Evolutionary conservation across 2,797 vertebrate species (phyloP).

Genomic region (Fratercula arctica): DNA sequence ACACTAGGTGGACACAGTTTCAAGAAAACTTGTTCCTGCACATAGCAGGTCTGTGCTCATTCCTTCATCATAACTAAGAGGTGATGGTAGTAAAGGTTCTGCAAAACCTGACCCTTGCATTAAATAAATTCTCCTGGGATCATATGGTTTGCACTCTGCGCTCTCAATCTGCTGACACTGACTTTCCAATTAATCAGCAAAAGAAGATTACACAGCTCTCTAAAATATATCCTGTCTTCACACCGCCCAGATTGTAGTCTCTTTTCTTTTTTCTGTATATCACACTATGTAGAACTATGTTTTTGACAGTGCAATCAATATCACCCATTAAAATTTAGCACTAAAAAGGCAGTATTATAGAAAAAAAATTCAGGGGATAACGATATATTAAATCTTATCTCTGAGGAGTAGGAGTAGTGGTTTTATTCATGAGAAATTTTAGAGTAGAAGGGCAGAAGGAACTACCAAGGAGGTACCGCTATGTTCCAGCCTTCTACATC

Average conservation of each 20-base stretch:
- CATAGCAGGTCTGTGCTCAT: not conserved
- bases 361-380: not conserved
- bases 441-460: not conserved
- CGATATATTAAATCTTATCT: not conserved
- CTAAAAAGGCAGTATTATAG: not conserved
- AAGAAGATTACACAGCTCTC: not conserved
- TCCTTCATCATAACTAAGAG: not conserved
- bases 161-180: not conserved
- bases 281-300: not conserved
- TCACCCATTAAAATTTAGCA: not conserved
- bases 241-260: not conserved
- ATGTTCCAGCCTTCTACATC: not conserved
- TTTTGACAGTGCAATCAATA: conserved; percentile 23
- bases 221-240: not conserved
- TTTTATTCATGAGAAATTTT: not conserved
- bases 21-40: not conserved
- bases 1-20: not conserved
- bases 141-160: not conserved
- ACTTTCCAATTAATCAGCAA: not conserved
- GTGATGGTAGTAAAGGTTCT: not conserved
- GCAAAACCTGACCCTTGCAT: not conserved
- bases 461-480: not conserved
- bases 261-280: not conserved
- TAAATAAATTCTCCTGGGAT: not conserved
- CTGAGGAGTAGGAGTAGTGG: not conserved